Percentiles rank a stretch among this genome's conserved stretches.
Conservation (phyloP, 2,113 vertebrate species). For the Smithornis capensis region DNA sequence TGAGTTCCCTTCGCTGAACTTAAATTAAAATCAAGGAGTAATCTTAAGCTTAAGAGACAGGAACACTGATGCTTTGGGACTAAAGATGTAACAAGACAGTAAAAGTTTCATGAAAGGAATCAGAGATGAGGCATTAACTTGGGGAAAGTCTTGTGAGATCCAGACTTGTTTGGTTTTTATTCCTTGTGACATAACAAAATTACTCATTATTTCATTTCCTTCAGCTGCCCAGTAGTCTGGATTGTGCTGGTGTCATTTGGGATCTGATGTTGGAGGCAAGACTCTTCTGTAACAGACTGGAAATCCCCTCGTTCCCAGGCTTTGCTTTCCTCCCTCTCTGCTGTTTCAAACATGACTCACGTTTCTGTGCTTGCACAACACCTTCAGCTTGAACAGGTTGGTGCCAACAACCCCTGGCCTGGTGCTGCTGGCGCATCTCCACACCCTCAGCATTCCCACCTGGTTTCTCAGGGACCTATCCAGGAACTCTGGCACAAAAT, state of each 20-base stretch:
- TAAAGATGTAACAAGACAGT: background rate
- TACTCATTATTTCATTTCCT: background rate
- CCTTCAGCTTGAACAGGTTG: background rate
- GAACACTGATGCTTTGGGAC: background rate
- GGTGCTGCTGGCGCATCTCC: background rate
- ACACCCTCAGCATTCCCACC: background rate
- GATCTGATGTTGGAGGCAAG: background rate
- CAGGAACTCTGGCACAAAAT: background rate
- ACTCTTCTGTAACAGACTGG: background rate
- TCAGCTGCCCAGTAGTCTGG: background rate
- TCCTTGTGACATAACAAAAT: background rate
- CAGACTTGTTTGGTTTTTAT: background rate
- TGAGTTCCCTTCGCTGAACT: background rate
- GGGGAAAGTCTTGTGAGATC: background rate
- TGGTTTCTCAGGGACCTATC: background rate
- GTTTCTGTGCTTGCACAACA: background rate
- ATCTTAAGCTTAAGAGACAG: background rate
- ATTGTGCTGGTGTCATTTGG: background rate
- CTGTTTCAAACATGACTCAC: background rate
- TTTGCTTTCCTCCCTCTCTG: background rate
- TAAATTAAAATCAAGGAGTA: background rate
- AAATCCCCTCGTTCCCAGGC: background rate
- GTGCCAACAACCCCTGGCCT: background rate
- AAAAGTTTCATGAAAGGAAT: background rate
- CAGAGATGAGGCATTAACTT: background rate